Conservation (phyloP, 2,113 vertebrate genomes). For the Peromyscus maniculatus region DNA sequence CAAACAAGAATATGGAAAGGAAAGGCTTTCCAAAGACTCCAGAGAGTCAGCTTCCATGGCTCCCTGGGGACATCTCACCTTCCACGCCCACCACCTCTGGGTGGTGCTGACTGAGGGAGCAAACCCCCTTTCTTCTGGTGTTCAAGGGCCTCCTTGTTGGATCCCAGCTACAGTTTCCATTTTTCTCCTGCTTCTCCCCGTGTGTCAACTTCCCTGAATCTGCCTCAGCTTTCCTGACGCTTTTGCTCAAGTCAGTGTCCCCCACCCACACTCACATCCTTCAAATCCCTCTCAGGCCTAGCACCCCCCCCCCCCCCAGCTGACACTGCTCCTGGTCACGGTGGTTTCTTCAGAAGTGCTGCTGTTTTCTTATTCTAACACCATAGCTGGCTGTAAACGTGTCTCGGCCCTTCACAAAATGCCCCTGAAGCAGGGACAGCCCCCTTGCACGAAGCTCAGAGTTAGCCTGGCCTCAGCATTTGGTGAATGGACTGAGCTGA, state of each 20-base stretch:
- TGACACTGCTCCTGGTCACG: too few species aligned
- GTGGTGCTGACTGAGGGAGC: neutral
- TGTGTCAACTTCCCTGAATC: neutral
- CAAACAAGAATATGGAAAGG: neutral
- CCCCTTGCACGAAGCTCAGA: neutral
- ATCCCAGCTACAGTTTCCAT: neutral
- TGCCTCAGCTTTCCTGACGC: neutral
- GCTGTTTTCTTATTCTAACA: neutral
- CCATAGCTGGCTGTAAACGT: neutral
- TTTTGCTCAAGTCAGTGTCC: neutral
- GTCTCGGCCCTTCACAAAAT: neutral
- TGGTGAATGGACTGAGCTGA: neutral
- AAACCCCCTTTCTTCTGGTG: neutral
- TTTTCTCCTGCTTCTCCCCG: too few species aligned
- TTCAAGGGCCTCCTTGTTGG: neutral
- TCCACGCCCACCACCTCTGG: neutral
- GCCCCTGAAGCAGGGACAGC: neutral
- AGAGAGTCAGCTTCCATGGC: neutral
- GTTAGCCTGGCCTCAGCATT: neutral
- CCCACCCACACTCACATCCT: neutral
- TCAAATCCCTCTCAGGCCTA: neutral
- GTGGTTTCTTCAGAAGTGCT: neutral
- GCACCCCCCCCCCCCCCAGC: neutral
- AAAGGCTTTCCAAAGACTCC: neutral
- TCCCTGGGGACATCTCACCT: neutral